These are phyloP conservation scores for Burhinus oedicnemus DNA, from an alignment of 2,113 vertebrate species.

Conservation along the genomic window DNA sequence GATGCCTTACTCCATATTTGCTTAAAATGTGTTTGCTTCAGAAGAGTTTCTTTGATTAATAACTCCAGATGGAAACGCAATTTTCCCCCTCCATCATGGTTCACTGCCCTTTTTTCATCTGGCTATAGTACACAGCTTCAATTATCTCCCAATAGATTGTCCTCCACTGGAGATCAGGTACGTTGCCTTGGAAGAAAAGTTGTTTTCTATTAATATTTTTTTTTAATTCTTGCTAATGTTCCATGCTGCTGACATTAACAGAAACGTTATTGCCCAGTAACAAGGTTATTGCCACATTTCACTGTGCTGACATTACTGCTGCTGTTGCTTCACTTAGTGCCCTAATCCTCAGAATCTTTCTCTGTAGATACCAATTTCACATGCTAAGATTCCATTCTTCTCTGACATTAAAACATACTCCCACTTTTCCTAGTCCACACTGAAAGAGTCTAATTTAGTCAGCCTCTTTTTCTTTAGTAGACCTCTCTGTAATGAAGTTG, in stretches of 20 bases:
- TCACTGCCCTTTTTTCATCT: not conserved
- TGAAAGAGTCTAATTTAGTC: not conserved
- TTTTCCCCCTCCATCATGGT: not conserved
- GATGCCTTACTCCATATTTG: not conserved
- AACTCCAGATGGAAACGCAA: not conserved
- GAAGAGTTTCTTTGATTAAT: not conserved
- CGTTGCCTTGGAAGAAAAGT: not conserved
- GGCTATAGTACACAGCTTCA: not conserved
- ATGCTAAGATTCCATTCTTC: not conserved
- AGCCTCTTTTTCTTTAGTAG: not conserved
- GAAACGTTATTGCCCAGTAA: not conserved
- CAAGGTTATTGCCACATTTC: not conserved
- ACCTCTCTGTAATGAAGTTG: not conserved
- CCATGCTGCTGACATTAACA: not conserved
- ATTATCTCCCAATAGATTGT: not conserved
- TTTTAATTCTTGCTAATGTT: not conserved
- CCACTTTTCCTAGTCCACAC: not conserved
- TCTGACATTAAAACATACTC: not conserved
- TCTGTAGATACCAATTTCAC: not conserved
- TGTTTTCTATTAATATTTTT: not conserved
- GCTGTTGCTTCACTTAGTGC: not conserved
- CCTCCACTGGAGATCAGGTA: not conserved
- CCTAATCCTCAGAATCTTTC: not conserved
- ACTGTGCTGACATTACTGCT: not conserved
- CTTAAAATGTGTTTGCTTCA: not conserved